These are phyloP conservation scores for Punctoribates punctum DNA, from an alignment of 2,888 invertebrate species.

Conservation along the genomic window DNA sequence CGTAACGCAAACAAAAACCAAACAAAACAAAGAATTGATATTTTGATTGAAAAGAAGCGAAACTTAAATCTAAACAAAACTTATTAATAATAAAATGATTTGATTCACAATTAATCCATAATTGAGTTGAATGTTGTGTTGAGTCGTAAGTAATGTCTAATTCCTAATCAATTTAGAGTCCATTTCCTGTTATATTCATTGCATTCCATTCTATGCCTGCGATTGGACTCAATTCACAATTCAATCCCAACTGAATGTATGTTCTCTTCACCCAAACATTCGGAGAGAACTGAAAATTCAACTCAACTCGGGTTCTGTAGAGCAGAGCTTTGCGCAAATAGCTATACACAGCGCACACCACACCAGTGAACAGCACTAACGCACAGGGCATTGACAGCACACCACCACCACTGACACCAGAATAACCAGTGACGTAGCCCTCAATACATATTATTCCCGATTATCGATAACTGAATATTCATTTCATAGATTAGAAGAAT, in stretches of 20 bases:
- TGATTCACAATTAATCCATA: neutral
- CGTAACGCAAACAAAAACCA: neutral
- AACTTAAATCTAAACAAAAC: neutral
- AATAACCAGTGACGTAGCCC: neutral
- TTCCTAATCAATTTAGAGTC: constrained; percentile 31
- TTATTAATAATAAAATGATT: neutral
- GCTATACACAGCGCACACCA: neutral
- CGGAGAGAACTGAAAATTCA: constrained; percentile 21
- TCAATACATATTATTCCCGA: neutral
- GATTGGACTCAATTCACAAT: constrained; percentile 19
- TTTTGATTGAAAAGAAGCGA: neutral
- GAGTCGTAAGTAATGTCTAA: constrained; percentile 1
- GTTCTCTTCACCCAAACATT: constrained; percentile 3
- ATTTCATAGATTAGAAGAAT: neutral
- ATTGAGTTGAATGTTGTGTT: too few relatives aligned
- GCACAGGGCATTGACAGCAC: constrained; percentile 18
- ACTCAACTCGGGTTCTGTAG: neutral
- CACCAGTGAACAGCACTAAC: neutral
- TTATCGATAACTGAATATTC: neutral
- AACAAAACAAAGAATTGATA: neutral
- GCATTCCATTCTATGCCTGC: neutral
- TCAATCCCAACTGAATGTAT: constrained; percentile 6
- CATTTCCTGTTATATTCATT: constrained; percentile 30
- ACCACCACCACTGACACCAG: constrained; percentile 1
- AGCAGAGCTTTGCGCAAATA: constrained; percentile 14